Conservation (phyloP, 2,113 vertebrate genomes). For the Sorex fumeus region DNA sequence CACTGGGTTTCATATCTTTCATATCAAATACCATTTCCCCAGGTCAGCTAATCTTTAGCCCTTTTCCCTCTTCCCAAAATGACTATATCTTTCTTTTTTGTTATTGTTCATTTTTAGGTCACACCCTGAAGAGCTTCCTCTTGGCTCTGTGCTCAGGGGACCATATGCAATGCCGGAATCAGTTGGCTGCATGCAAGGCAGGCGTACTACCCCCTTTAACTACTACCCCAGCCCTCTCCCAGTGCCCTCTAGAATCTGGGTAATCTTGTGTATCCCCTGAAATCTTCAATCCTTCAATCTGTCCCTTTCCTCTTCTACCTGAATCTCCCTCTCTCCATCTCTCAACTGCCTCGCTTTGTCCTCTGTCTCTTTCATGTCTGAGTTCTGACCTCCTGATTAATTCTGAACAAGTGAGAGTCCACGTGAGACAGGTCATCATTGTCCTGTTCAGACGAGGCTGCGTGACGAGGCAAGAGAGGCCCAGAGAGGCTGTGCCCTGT, state of each 20-base stretch:
- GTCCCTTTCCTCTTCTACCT: not conserved
- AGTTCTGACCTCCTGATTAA: not conserved
- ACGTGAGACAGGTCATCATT: not conserved
- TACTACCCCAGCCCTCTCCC: not conserved
- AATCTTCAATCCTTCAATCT: not conserved
- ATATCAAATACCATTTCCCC: not conserved
- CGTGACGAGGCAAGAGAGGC: not conserved
- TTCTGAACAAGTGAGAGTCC: not conserved
- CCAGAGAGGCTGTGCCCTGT: not conserved
- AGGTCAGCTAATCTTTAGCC: not conserved
- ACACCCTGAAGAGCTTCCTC: too few species aligned
- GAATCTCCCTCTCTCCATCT: not conserved
- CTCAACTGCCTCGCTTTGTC: not conserved
- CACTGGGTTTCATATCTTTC: not conserved
- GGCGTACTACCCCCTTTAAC: too few species aligned
- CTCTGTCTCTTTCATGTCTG: not conserved
- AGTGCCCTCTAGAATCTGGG: not conserved
- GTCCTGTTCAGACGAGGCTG: not conserved
- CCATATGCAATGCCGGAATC: too few species aligned
- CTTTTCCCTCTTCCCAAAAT: too few species aligned
- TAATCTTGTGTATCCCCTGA: fast-evolving
- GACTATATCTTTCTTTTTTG: not conserved
- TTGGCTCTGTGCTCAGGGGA: too few species aligned
- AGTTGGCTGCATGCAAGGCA: too few species aligned
- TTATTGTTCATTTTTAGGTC: too few species aligned